A percentile compares a stretch with the other conserved stretches of the same genome.
phyloP scores from a whole-genome alignment of 1,140 invertebrate genomes.

The Heliothis virescens region DNA sequence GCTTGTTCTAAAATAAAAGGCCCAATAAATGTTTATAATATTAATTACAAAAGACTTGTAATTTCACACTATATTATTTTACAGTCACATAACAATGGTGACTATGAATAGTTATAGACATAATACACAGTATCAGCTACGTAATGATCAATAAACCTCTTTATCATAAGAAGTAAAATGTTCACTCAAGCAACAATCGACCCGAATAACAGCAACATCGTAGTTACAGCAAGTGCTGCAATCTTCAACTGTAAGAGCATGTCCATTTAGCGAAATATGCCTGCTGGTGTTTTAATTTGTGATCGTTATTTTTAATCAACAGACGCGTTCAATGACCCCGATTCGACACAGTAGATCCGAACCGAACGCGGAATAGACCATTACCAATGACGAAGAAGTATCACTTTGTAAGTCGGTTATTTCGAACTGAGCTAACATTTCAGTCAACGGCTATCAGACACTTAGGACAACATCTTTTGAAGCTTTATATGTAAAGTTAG shows the following conservation, averaged over 20 bases:
- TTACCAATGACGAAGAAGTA: conserved; percentile 44
- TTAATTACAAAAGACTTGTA: neutral
- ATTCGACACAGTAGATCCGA: conserved; percentile 58
- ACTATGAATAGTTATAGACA: neutral
- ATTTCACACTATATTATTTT: neutral
- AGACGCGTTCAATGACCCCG: conserved; percentile 58
- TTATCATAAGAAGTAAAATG: neutral
- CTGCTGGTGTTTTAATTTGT: conserved; percentile 56
- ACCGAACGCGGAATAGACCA: conserved; percentile 60
- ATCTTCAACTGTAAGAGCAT: conserved; percentile 43
- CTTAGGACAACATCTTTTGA: neutral
- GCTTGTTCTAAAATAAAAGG: neutral
- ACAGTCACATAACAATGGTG: neutral
- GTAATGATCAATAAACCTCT: neutral
- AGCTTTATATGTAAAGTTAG: conserved; percentile 14
- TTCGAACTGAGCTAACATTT: neutral
- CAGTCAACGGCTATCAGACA: too few relatives aligned
- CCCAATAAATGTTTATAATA: neutral
- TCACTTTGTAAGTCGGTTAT: conserved; percentile 12
- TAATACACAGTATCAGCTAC: neutral
- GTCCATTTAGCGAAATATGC: conserved; percentile 52
- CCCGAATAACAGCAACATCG: conserved; percentile 37
- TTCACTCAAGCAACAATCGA: conserved; percentile 4
- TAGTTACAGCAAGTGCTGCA: conserved; percentile 45
- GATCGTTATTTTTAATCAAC: conserved; percentile 67